Conservation (phyloP, 2,888 invertebrate species). For the Apodemia mormo region DNA sequence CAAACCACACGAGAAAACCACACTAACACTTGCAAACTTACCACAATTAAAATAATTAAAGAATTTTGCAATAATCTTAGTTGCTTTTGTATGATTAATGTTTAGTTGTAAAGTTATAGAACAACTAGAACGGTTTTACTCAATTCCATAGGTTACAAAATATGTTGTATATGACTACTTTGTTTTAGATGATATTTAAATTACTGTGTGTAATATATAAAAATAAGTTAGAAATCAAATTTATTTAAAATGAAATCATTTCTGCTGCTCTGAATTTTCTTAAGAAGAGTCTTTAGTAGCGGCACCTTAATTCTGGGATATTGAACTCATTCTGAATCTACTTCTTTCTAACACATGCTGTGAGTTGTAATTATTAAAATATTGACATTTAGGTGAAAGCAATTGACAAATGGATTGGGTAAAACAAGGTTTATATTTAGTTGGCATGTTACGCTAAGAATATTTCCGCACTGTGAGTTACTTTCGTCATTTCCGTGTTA, state of each 20-base stretch:
- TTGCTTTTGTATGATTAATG: slow-evolving; percentile 9
- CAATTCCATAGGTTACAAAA: not conserved
- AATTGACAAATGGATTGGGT: slow-evolving; percentile 29
- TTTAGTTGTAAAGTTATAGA: slow-evolving; percentile 1
- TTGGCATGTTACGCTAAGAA: slow-evolving; percentile 27
- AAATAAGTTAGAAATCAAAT: too few species aligned
- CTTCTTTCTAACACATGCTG: too few species aligned
- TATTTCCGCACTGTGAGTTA: slow-evolving; percentile 26
- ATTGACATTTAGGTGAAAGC: not conserved
- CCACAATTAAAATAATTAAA: not conserved
- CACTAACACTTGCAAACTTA: not conserved
- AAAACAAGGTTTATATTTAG: slow-evolving; percentile 30
- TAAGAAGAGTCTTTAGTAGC: too few species aligned
- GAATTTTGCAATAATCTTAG: not conserved
- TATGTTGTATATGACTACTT: too few species aligned
- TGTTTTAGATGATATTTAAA: too few species aligned
- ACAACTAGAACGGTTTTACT: not conserved
- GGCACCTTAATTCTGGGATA: too few species aligned
- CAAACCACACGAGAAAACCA: too few species aligned
- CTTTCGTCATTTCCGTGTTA: slow-evolving; percentile 14
- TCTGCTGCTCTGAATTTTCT: too few species aligned
- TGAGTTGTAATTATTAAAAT: too few species aligned
- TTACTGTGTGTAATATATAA: too few species aligned
- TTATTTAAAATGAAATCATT: too few species aligned
- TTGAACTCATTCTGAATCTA: too few species aligned